Evolutionary conservation across 2,113 vertebrate genomes (phyloP).

Genomic region (Chrysochloris asiatica): DNA sequence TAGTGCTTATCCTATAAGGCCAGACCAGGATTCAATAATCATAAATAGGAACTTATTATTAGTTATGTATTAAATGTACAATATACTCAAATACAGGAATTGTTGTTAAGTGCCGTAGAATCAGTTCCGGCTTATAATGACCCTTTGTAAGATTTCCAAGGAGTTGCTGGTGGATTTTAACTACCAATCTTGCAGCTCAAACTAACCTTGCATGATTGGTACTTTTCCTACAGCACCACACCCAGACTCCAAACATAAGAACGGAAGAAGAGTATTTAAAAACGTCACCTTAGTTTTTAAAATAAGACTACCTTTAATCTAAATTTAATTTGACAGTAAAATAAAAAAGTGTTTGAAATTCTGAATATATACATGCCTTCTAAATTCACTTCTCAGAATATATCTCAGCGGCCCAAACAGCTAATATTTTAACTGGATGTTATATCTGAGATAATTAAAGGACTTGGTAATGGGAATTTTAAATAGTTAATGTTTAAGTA

Average conservation of each 20-base stretch:
- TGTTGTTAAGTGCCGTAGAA: too few relatives aligned
- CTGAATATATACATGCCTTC: slow-evolving; percentile 54
- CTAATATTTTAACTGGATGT: slow-evolving; percentile 54
- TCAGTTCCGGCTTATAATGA: too few relatives aligned
- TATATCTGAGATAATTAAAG: neutral
- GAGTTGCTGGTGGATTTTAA: too few relatives aligned
- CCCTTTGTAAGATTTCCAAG: too few relatives aligned
- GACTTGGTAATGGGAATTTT: neutral
- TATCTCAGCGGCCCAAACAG: neutral
- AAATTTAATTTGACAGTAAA: slow-evolving; percentile 56
- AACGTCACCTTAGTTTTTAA: neutral
- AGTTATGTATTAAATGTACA: too few relatives aligned
- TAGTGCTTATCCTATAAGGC: too few relatives aligned
- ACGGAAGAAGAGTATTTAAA: slow-evolving; percentile 42
- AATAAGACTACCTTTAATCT: slow-evolving; percentile 33
- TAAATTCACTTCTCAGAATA: slow-evolving; percentile 36
- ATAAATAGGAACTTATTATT: too few relatives aligned
- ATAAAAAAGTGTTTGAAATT: slow-evolving; percentile 45
- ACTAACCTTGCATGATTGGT: too few relatives aligned
- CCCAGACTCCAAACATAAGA: slow-evolving; percentile 30
- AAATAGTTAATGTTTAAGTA: slow-evolving; percentile 7
- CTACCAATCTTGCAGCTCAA: too few relatives aligned
- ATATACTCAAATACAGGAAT: too few relatives aligned
- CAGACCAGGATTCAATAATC: too few relatives aligned
- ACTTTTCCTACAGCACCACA: too few relatives aligned